Base-by-base conservation (phyloP, 1,140 invertebrate genomes). In the Tribolium madens region DNA sequence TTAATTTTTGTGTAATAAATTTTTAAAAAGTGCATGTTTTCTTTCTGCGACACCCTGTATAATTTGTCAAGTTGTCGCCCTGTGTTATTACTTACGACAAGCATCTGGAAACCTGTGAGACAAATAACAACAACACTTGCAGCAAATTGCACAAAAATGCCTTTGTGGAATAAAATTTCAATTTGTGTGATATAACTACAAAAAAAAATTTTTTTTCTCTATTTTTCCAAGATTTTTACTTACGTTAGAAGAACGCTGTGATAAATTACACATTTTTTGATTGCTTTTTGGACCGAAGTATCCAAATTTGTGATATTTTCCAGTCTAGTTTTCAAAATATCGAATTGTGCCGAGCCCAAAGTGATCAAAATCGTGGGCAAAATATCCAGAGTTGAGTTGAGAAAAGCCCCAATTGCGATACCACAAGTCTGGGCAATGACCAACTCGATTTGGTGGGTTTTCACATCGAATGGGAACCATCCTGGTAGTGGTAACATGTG, bases 81-180 rank as follows among this genome's bases (percentile, higher is more conserved):
- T n/a, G n/a, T n/a, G n/a, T n/a, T n/a, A n/a, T n/a, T n/a, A 26
- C 50, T 72, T 76, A 79, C 79, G 57, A 80, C 46, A 33, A 83
- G 26, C 36, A 83, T 68, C 69, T 82, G 77, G 71, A 82, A 82
- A 74, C 77, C 77, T 7, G 79, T 82, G 26, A 81, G 77, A 73
- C 81, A 83, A 68, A 83, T 83, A 42, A 81, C 79, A 6, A 80
- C 12, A 64, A 78, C 73, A 69, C 80, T 82, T n/a, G 75, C 77
- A 7, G 70, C 13, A 75, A 82, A 83, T 57, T 83, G 82, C 9
- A 78, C 68, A 5, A 83, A 79, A 42, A 83, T 72, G 13, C 80
- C 80, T 47, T 78, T 73, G 2, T 53, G 50, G 53, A 81, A 83
- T 0, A 80, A 52, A 14, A 53, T 26, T 33, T 83, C 79, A 64